Percentiles rank a stretch among this genome's conserved stretches.
Conservation (phyloP, 92 coral and sea anemone genomes). For the Paramuricea clavata region DNA sequence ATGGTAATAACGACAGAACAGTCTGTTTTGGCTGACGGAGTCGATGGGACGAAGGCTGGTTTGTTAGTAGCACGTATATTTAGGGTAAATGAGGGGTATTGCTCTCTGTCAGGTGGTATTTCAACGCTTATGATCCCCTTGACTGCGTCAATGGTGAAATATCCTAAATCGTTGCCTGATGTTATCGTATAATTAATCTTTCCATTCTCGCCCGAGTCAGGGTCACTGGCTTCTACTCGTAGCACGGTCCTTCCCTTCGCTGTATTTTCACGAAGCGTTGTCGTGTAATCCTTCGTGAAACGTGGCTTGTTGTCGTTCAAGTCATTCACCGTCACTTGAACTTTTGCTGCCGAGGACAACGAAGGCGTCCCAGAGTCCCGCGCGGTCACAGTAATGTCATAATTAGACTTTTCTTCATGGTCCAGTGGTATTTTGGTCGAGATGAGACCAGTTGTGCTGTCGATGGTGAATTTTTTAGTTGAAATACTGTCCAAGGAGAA, state of each 20-base stretch:
- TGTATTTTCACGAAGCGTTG: conserved; percentile 82
- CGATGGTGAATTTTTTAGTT: conserved; percentile 68
- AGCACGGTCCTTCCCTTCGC: conserved; percentile 69
- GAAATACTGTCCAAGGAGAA: conserved; percentile 78
- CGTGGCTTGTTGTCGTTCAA: conserved; percentile 87
- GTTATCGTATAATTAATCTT: conserved; percentile 68
- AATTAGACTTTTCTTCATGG: conserved; percentile 73
- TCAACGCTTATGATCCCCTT: conserved; percentile 71
- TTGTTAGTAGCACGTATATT: conserved; percentile 77
- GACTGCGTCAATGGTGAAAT: conserved; percentile 14
- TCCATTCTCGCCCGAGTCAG: conserved; percentile 88
- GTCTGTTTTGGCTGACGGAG: conserved; percentile 11
- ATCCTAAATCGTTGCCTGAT: conserved; percentile 68
- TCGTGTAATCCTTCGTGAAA: conserved; percentile 69
- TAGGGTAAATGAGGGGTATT: conserved; percentile 69
- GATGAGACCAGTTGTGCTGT: conserved; percentile 73
- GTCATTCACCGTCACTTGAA: conserved; percentile 78
- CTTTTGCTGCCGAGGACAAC: conserved; percentile 75
- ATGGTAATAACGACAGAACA: conserved; percentile 72
- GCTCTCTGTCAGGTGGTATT: conserved; percentile 77
- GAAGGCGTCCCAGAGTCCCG: conserved; percentile 90
- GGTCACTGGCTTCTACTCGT: conserved; percentile 82
- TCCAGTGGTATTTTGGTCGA: conserved; percentile 74
- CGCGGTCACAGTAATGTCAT: conserved; percentile 79
- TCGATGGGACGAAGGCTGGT: conserved; percentile 45